These are phyloP conservation scores for Tigriopus japonicus DNA, from an alignment of 1,140 invertebrate genomes.

Conservation along the genomic window DNA sequence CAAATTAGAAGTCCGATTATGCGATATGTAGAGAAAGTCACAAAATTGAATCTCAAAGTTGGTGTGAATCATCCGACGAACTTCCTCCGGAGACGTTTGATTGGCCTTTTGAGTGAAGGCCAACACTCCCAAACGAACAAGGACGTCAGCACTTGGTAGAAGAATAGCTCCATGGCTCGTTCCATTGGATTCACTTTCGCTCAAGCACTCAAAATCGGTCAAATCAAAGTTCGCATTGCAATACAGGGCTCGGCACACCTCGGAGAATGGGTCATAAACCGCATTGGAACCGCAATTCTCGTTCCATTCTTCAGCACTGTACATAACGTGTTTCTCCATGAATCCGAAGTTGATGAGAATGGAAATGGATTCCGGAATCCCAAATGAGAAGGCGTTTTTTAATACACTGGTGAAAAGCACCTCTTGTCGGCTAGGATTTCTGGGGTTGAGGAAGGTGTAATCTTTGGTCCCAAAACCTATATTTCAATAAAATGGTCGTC, in stretches of 20 bases:
- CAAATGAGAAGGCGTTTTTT: not conserved
- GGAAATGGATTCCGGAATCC: not conserved
- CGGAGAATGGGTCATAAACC: not conserved
- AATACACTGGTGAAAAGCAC: not conserved
- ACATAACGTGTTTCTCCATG: not conserved
- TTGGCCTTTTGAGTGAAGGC: too few relatives aligned
- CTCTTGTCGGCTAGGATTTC: too few relatives aligned
- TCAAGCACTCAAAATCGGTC: not conserved
- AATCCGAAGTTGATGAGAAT: not conserved
- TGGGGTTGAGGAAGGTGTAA: too few relatives aligned
- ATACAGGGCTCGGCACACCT: not conserved
- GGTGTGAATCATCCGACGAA: too few relatives aligned
- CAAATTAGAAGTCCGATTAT: not conserved
- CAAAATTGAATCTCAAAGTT: too few relatives aligned
- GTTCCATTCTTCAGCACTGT: not conserved
- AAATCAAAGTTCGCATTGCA: not conserved
- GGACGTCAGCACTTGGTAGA: too few relatives aligned
- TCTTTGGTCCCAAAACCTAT: too few relatives aligned
- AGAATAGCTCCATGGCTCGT: too few relatives aligned
- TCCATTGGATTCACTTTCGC: too few relatives aligned
- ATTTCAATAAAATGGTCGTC: too few relatives aligned
- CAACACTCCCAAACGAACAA: too few relatives aligned
- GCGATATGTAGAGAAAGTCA: not conserved
- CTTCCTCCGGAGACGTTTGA: too few relatives aligned
- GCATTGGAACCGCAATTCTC: not conserved